Evolutionary conservation across 2,113 vertebrate species (phyloP).

Genomic region (Rhinolophus ferrumequinum): DNA sequence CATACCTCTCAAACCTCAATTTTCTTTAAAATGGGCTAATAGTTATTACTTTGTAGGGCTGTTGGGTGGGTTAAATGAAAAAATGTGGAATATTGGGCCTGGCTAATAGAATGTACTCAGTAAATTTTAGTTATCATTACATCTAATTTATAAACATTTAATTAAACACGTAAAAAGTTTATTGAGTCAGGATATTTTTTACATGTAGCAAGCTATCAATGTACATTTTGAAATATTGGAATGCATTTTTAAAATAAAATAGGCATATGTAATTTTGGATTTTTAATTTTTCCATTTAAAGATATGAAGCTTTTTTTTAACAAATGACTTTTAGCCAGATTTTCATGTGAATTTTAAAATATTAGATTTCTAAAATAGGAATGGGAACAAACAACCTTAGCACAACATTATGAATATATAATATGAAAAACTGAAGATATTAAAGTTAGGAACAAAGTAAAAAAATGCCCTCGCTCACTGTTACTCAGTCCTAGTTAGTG

Average conservation of each 20-base stretch:
- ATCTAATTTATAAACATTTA: constrained; percentile 7
- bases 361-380: constrained; percentile 63
- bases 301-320: constrained; percentile 5
- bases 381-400: constrained; percentile 19
- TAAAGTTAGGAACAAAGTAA: constrained; percentile 33
- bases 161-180: constrained; percentile 17
- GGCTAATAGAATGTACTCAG: neutral
- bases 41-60: neutral
- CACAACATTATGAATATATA: constrained; percentile 39
- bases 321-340: constrained; percentile 27
- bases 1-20: neutral
- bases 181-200: neutral
- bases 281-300: constrained; percentile 49
- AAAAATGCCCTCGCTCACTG: neutral
- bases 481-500: neutral
- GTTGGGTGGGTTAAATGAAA: neutral
- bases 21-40: constrained; percentile 6
- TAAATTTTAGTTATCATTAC: constrained; percentile 23
- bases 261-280: constrained; percentile 12
- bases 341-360: constrained; percentile 67
- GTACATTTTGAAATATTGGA: neutral
- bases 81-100: neutral
- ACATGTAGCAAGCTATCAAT: neutral
- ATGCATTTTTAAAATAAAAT: constrained; percentile 20
- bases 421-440: constrained; percentile 7